Base-by-base conservation (phyloP, 2,113 vertebrate genomes). In the Paramormyrops kingsleyae region DNA sequence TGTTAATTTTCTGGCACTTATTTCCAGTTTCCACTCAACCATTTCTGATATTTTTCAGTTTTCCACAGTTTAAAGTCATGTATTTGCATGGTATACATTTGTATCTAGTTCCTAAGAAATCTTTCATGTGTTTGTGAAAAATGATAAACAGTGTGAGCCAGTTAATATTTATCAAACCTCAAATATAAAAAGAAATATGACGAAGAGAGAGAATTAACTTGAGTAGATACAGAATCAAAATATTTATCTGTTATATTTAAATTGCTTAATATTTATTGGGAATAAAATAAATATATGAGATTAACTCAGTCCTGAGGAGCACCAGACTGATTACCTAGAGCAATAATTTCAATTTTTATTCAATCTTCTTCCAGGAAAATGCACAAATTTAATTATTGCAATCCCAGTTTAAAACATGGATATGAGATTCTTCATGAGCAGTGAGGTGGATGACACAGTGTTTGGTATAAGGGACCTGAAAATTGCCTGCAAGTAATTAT, bases 311-410 rank as follows among this genome's bases (percentile, higher is more conserved):
- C 89, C 56, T 44, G n/a, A 35, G 88, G 83, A 89, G 46, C 50
- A 84, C 42, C 53, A 24, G 24, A 86, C 46, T 24, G 83, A 62
- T 87, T 86, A 87, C 83, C n/a, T 90, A 39, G 47, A 90, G 84
- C 89, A 87, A 87, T 49, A 47, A 87, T 87, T 87, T 53, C 31
- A 62, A 66, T n/a, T 47, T 62, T 50, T 66, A 35, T 84, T 42
- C 27, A 70, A 24, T 89, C 83, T 89, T 35, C 84, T 90, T 90
- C 86, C 31, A 86, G 10, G 27, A 35, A 56, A 90, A 70, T 35
- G 56, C 89, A 90, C 49, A 74, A 87, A 66, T 59, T 86, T 87
- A 86, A 87, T 90, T 90, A 87, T 90, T 87, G 49, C 59, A 87
- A 49, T 90, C 84, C 15, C 59, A 90, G 88, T 90, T 66, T 50